These are phyloP conservation scores for Dryobotodes eremita DNA, from an alignment of 2,888 invertebrate species.

Conservation along the genomic window DNA sequence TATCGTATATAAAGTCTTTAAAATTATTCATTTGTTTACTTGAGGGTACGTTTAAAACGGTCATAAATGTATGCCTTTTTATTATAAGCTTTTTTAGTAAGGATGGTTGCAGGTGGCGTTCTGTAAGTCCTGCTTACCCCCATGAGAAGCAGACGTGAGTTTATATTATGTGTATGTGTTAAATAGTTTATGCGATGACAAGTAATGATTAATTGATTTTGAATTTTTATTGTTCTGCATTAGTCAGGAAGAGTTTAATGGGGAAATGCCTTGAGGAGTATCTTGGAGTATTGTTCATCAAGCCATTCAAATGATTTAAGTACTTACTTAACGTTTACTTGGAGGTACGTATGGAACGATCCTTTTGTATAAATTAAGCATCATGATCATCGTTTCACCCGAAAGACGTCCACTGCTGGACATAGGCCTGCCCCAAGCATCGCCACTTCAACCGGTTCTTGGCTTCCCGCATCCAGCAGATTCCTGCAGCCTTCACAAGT, in stretches of 20 bases:
- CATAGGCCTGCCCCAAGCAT: too few relatives aligned
- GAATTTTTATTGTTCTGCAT: slow-evolving; percentile 50
- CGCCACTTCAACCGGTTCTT: too few relatives aligned
- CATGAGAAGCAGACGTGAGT: too few relatives aligned
- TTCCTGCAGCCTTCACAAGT: too few relatives aligned
- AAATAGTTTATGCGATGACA: slow-evolving; percentile 67
- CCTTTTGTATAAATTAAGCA: background rate
- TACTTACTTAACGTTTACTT: background rate
- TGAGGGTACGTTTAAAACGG: background rate
- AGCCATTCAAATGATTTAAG: background rate
- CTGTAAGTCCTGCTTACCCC: too few relatives aligned
- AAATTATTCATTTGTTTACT: background rate
- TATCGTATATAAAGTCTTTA: background rate
- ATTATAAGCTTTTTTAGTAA: background rate
- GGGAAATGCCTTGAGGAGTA: background rate
- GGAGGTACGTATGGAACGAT: background rate
- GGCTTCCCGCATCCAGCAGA: too few relatives aligned
- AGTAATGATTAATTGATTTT: slow-evolving; percentile 48
- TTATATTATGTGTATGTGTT: slow-evolving; percentile 37
- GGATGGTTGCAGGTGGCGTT: too few relatives aligned
- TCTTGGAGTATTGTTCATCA: background rate
- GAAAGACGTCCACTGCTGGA: too few relatives aligned
- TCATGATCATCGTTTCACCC: too few relatives aligned
- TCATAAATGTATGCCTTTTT: background rate
- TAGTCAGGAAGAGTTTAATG: slow-evolving; percentile 6